Conservation (phyloP, 1,140 invertebrate genomes). For the Euglossa dilemma region DNA sequence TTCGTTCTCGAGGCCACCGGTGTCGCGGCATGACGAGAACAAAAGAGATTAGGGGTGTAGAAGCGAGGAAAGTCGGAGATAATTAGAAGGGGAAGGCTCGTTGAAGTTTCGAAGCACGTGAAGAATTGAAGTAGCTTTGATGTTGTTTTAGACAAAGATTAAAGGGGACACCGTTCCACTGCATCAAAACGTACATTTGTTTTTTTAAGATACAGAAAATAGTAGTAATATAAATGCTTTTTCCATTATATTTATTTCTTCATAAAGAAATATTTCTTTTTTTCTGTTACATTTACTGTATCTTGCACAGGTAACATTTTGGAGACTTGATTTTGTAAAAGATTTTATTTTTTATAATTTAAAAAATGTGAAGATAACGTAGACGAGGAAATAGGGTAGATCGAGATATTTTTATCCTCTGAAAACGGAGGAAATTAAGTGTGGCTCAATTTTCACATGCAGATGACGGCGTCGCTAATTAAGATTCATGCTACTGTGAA, state of each 20-base stretch:
- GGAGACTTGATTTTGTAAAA: no score
- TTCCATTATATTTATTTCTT: no score
- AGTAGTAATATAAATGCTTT: no score
- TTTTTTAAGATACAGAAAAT: no score
- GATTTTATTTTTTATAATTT: no score
- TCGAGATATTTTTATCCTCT: neutral
- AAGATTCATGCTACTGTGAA: conserved; percentile 21
- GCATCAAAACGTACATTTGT: no score
- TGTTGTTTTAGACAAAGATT: neutral
- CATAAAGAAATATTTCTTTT: no score
- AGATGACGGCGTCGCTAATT: conserved; percentile 23
- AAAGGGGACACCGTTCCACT: neutral
- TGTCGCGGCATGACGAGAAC: conserved; percentile 22
- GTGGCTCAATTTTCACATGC: conserved; percentile 2
- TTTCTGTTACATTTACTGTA: no score
- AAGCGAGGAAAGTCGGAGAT: neutral
- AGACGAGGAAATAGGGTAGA: neutral
- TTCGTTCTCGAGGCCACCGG: conserved; percentile 22
- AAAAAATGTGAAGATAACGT: neutral
- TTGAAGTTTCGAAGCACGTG: neutral
- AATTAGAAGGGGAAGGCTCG: neutral
- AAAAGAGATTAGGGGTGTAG: conserved; percentile 1
- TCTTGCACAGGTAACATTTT: no score
- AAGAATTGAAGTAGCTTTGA: neutral
- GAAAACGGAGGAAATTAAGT: conserved; percentile 1